Conservation (phyloP, 2,888 invertebrate genomes). For the Dascillus cervinus region DNA sequence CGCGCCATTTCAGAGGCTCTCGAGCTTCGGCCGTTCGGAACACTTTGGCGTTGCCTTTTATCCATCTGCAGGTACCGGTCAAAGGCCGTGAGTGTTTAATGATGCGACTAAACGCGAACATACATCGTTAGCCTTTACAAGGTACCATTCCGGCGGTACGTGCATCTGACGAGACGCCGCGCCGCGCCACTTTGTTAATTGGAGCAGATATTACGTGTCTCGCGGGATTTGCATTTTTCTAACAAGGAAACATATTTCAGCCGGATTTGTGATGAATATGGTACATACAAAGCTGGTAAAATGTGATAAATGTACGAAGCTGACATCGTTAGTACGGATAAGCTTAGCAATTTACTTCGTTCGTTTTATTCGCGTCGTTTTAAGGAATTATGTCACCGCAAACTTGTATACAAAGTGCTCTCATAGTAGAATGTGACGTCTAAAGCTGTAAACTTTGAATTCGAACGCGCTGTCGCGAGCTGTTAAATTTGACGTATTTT, state of each 20-base stretch:
- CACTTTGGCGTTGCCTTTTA: conserved; percentile 12
- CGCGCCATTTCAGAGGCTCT: conserved; percentile 1
- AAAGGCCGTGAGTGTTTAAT: conserved; percentile 28
- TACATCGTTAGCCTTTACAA: conserved; percentile 21
- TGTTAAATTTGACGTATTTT: conserved; percentile 12
- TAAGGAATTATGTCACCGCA: conserved; percentile 14
- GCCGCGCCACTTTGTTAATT: not conserved
- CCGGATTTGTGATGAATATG: too few species aligned
- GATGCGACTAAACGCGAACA: conserved; percentile 29
- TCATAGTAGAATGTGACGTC: conserved; percentile 14
- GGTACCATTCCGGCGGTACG: conserved; percentile 1
- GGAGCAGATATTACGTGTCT: not conserved
- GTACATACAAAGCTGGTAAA: too few species aligned
- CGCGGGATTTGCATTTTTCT: too few species aligned
- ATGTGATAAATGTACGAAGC: too few species aligned
- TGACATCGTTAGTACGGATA: not conserved
- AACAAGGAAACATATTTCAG: too few species aligned
- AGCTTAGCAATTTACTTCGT: not conserved
- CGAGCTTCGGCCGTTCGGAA: conserved; percentile 4
- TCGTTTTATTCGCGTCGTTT: conserved; percentile 12
- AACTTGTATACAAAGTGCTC: conserved; percentile 13
- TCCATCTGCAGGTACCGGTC: conserved; percentile 20
- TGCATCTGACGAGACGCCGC: not conserved
- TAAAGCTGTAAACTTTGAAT: conserved; percentile 14
- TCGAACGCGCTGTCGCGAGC: conserved; percentile 10